Conservation (phyloP, 2,113 vertebrate genomes). For the Noctilio leporinus region DNA sequence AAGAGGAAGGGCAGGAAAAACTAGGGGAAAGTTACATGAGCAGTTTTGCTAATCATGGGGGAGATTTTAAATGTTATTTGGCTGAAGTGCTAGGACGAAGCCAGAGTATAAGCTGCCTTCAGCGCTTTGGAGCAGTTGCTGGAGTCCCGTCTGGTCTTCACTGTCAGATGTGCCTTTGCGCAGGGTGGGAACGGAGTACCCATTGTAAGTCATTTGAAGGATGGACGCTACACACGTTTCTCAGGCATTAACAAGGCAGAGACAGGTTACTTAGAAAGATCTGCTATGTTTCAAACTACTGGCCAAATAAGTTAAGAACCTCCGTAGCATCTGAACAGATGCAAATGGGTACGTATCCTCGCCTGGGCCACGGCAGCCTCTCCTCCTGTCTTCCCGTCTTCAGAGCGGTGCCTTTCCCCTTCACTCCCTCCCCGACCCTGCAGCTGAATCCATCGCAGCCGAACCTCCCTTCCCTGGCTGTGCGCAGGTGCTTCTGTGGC, state of each 20-base stretch:
- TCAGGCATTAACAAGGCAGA: background rate
- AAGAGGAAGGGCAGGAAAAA: constrained; percentile 1
- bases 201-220: background rate
- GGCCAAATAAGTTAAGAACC: background rate
- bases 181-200: background rate
- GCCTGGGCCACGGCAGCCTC: background rate
- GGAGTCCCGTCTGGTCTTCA: background rate
- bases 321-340: background rate
- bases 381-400: background rate
- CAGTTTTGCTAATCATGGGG: background rate
- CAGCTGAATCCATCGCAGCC: background rate
- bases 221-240: background rate
- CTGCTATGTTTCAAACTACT: background rate
- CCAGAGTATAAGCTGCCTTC: background rate
- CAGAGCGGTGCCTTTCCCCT: background rate
- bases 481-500: background rate
- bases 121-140: background rate
- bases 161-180: background rate
- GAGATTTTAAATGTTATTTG: background rate
- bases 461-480: background rate
- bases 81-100: background rate
- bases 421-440: background rate
- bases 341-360: background rate
- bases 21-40: background rate
- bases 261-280: background rate